Conservation (phyloP, 2,888 invertebrate genomes). For the Eupithecia exiguata region DNA sequence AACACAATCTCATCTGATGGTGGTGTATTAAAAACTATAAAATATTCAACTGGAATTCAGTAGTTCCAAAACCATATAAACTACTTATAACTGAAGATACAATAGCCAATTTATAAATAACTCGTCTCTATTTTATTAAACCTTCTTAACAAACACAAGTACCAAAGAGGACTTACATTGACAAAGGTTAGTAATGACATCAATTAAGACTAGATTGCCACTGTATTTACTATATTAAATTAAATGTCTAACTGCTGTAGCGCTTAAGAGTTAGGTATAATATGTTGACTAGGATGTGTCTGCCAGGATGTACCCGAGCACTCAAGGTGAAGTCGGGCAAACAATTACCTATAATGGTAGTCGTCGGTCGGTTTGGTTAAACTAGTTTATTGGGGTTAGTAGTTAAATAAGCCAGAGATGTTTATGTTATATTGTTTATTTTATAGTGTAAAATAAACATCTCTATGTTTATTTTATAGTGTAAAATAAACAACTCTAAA, state of each 20-base stretch:
- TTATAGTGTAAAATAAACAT: too few relatives aligned
- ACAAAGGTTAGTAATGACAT: neutral
- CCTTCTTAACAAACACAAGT: neutral
- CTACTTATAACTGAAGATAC: neutral
- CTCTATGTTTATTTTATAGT: too few relatives aligned
- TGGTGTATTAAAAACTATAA: neutral
- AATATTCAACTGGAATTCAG: neutral
- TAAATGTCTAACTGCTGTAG: slow-evolving; percentile 5
- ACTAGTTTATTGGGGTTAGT: neutral
- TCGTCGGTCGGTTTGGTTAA: neutral
- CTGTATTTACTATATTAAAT: slow-evolving; percentile 8
- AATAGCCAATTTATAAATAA: neutral
- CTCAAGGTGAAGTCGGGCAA: slow-evolving; percentile 13
- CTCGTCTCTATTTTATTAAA: neutral
- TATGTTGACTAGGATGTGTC: slow-evolving; percentile 5
- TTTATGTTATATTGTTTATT: too few relatives aligned
- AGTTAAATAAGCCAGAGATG: too few relatives aligned
- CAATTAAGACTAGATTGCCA: neutral
- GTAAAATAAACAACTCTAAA: too few relatives aligned
- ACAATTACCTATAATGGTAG: neutral
- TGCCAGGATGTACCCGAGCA: slow-evolving; percentile 3
- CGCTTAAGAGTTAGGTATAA: neutral
- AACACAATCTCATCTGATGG: neutral
- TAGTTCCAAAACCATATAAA: too few relatives aligned
- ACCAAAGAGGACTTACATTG: neutral